Percentiles rank a stretch among this genome's conserved stretches.
phyloP scores from a whole-genome alignment of 2,113 vertebrate genomes.

The Alethe diademata region DNA sequence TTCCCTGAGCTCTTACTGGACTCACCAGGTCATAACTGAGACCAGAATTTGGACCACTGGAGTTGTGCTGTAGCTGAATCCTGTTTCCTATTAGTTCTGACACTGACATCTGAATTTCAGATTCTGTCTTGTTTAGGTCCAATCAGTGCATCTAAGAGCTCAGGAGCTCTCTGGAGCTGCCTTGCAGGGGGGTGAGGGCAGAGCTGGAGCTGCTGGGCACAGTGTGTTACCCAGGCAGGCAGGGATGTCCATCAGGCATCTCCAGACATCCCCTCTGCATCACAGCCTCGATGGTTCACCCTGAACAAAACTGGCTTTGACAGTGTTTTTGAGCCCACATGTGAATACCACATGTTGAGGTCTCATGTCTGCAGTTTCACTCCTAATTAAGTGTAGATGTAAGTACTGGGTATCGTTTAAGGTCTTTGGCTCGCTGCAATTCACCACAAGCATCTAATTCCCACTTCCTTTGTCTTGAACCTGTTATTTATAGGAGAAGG shows the following conservation, averaged over 20 bases:
- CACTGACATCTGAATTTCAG: conserved; percentile 57
- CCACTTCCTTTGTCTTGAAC: conserved; percentile 49
- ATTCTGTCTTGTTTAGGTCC: conserved; percentile 6
- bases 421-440: conserved; percentile 49
- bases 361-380: conserved; percentile 63
- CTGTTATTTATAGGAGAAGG: background rate
- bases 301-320: background rate
- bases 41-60: background rate
- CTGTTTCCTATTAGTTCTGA: conserved; percentile 30
- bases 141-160: background rate
- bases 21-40: background rate
- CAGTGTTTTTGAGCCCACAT: conserved; percentile 48
- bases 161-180: background rate
- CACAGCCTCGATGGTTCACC: background rate
- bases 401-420: conserved; percentile 46
- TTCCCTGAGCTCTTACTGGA: background rate
- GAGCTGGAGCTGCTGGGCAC: background rate
- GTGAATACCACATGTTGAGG: conserved; percentile 68
- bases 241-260: background rate
- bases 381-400: conserved; percentile 61
- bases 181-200: background rate
- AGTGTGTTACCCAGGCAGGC: background rate
- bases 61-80: background rate
- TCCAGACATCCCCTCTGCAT: background rate
- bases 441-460: conserved; percentile 59